Base-by-base conservation (phyloP, 2,888 invertebrate species). In the Drosophila prostipennis region DNA sequence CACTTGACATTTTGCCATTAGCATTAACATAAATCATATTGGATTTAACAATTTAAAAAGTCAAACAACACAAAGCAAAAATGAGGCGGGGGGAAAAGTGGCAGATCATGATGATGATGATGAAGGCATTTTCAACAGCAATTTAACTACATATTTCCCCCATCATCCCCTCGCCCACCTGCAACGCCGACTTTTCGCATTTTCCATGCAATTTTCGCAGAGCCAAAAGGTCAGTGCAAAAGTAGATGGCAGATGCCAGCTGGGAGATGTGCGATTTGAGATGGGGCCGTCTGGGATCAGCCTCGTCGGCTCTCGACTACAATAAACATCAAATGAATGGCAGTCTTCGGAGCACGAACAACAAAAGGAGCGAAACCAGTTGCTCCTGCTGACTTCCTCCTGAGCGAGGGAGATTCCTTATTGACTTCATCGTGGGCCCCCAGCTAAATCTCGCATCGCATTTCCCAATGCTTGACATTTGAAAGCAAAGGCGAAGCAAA, bases 11-110 rank as follows among this genome's bases (percentile, higher is more conserved):
- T 87, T 82, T 42, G 68, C 68, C 82, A 82, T 84, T 78, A 83
- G 70, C 81, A 86, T 81, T 87, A 76, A 76, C 87, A 80, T 80
- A 87, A 81, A 87, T 81, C 81, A 81, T 80, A 87, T 78, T 80
- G 78, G 72, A 59, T 65, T 32, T 60, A 74, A 77, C 64, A 70
- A 76, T 64, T 76, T 76, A 39, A 63, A 63, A 63, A 63, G 61
- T 61, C 61, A 63, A 63, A 45, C 26, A 69, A 79, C 72, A 74
- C 61, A 61, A 76, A 72, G 6, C 54, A 1, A 14, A 40, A 45
- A 29, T 5, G 14, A 0, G 37, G 29, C 10, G 29, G 42, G 29
- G 42, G 23, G 40, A 43, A 51, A 46, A 43, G 37, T n/a, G 26
- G 40, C 39, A 43, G 34, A 64, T 49, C 48, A 69, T 36, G 60